Evolutionary conservation across 1,140 invertebrate species (phyloP).

Genomic region (Popillia japonica): DNA sequence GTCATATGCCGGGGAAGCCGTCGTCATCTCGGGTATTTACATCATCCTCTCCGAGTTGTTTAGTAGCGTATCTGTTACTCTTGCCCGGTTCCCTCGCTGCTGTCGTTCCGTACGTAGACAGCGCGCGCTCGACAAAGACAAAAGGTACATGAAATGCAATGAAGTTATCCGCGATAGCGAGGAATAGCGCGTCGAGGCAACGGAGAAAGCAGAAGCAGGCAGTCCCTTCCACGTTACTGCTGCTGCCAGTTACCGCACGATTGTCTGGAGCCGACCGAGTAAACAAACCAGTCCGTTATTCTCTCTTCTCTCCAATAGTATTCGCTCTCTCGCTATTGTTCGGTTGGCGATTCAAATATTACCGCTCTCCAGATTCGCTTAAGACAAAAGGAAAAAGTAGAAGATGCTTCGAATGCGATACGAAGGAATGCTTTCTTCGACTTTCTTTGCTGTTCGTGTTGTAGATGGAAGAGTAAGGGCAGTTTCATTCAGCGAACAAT

Average conservation of each 20-base stretch:
- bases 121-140: conserved; percentile 2
- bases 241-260: neutral
- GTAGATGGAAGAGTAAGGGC: neutral
- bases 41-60: conserved; percentile 13
- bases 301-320: conserved; percentile 20
- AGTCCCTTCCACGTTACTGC: conserved; percentile 14
- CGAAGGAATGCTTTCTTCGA: conserved; percentile 10
- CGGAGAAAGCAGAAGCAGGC: neutral
- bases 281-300: conserved; percentile 35
- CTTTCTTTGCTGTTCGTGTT: neutral
- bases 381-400: conserved; percentile 3
- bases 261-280: conserved; percentile 33
- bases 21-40: conserved; percentile 2
- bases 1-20: neutral
- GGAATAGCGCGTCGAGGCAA: neutral
- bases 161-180: conserved; percentile 17
- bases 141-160: conserved; percentile 22
- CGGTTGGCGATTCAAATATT: conserved; percentile 16
- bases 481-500: neutral
- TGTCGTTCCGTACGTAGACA: neutral
- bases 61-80: neutral
- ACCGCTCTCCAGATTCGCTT: conserved; percentile 12
- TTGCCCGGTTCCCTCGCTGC: neutral
- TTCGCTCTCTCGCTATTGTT: conserved; percentile 26
- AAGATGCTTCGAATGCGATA: conserved; percentile 13